Base-by-base conservation (phyloP, 1,140 invertebrate species). In the Apocrypta bakeri region DNA sequence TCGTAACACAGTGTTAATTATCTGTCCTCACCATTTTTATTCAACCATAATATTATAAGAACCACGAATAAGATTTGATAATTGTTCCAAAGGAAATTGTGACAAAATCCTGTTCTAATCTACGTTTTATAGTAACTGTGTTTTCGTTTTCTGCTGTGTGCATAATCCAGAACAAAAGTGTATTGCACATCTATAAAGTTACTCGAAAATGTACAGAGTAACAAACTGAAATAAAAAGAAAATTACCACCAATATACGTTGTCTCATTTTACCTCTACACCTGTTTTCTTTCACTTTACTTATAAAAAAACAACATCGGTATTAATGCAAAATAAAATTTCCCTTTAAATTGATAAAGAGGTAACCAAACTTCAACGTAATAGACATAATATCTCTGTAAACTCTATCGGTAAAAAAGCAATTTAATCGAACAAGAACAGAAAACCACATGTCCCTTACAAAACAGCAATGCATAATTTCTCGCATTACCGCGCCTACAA, bases 61-160 rank as follows among this genome's bases (percentile, higher is more conserved):
- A 73, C 68, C 31, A 71, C 69, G 31, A 68, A 75, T 25, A 48
- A 76, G 9, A 56, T 76, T 77, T 82, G 27, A 71, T 82, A 81
- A 64, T 75, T 68, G 27, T 76, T 42, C 9, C 61, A 77, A 71
- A 82, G 7, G 2, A 73, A 78, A 64, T 72, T n/a, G 72, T 77
- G 74, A 25, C 40, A 27, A 17, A 68, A 71, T 76, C 29, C 69
- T 71, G 42, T 82, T 27, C 31, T 11, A 77, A 69, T 68, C 25
- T 64, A 64, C 37, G 17, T 82, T 82, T 64, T 78, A 63, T 82
- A 82, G 74, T 82, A 78, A 63, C 9, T 81, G 61, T 74, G 6
- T 75, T 14, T 25, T 74, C 69, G 42, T 72, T 64, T 72, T 72
- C 63, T 72, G 29, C 73, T 71, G 56, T 81, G 75, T 78, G 75